Conservation (phyloP, 1,140 invertebrate genomes). For the Scaptomyza hsui region DNA sequence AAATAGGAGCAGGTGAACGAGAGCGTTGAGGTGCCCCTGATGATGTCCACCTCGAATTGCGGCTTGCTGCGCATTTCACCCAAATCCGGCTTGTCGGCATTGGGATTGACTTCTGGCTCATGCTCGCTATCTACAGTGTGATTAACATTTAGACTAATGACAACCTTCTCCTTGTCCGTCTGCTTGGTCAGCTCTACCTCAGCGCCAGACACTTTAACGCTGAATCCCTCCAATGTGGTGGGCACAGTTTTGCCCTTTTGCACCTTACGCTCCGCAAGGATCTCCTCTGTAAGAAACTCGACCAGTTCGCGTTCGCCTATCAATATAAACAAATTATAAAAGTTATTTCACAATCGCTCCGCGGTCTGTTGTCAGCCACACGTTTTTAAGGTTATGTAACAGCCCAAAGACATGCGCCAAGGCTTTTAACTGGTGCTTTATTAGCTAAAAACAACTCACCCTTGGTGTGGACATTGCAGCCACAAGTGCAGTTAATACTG, state of each 20-base stretch:
- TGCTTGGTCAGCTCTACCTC: slow-evolving; percentile 91
- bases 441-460: slow-evolving; percentile 84
- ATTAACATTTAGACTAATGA: slow-evolving; percentile 93
- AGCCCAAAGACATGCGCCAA: neutral
- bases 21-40: slow-evolving; percentile 89
- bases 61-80: slow-evolving; percentile 94
- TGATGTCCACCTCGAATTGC: slow-evolving; percentile 92
- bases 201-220: slow-evolving; percentile 89
- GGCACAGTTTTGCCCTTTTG: slow-evolving; percentile 90
- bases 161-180: slow-evolving; percentile 90
- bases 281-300: slow-evolving; percentile 94
- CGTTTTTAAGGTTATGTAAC: slow-evolving; percentile 78
- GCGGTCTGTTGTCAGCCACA: slow-evolving; percentile 34
- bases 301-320: slow-evolving; percentile 93
- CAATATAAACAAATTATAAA: slow-evolving; percentile 2
- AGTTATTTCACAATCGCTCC: slow-evolving; percentile 6
- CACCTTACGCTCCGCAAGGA: slow-evolving; percentile 92
- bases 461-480: slow-evolving; percentile 89
- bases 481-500: slow-evolving; percentile 86
- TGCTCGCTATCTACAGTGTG: slow-evolving; percentile 93
- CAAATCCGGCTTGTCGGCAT: slow-evolving; percentile 88
- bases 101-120: slow-evolving; percentile 87
- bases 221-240: slow-evolving; percentile 91
- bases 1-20: slow-evolving; percentile 93
- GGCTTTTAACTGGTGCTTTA: neutral